Evolutionary conservation across 1,140 invertebrate species (phyloP).

Genomic region (Drosophila lini): DNA sequence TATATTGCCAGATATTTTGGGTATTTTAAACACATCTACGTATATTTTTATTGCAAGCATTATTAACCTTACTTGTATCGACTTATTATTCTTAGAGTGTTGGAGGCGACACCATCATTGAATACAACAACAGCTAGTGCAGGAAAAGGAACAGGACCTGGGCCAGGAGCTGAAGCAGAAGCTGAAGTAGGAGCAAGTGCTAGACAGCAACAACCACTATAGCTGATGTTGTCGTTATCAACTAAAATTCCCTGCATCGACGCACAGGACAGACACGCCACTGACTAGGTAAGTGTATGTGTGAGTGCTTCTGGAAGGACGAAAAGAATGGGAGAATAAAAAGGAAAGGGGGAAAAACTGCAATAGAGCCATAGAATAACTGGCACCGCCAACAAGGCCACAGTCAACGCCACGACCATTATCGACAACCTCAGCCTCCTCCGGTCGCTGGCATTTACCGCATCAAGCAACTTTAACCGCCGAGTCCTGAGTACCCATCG

Average conservation of each 20-base stretch:
- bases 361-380: constrained; percentile 39
- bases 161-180: background rate
- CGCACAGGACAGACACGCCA: constrained; percentile 49
- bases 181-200: background rate
- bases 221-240: constrained; percentile 67
- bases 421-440: constrained; percentile 60
- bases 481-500: constrained; percentile 2
- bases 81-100: background rate
- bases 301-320: background rate
- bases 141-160: constrained; percentile 1
- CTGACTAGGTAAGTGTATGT: background rate
- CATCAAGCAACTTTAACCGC: constrained; percentile 33
- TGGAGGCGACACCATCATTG: constrained; percentile 36
- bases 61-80: background rate
- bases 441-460: constrained; percentile 28
- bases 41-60: background rate
- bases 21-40: background rate
- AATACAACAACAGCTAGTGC: constrained; percentile 22
- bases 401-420: constrained; percentile 54
- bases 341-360: background rate
- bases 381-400: constrained; percentile 30
- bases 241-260: constrained; percentile 77
- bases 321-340: background rate
- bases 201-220: constrained; percentile 12
- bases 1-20: background rate